Percentiles rank a stretch among this genome's conserved stretches.
Evolutionary conservation across 2,888 invertebrate species (phyloP).

Genomic region (Drosophila mimetica): DNA sequence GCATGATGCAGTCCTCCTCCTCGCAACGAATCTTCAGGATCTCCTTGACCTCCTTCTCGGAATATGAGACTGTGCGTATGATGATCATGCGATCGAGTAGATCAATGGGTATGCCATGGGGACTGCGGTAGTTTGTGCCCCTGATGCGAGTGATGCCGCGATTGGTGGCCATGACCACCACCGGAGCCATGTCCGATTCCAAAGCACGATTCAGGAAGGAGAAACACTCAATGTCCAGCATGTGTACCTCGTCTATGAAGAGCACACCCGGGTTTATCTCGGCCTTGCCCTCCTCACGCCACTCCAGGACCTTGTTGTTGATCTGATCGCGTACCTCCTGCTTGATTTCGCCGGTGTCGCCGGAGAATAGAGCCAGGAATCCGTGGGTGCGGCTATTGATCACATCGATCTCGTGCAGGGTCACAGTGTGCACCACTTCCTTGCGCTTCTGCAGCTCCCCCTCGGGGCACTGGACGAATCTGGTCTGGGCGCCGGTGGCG

Average conservation of each 20-base stretch:
- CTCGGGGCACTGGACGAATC: constrained; percentile 99
- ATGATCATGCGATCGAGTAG: constrained; percentile 97
- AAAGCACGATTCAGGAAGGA: constrained; percentile 98
- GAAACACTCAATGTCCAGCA: constrained; percentile 99
- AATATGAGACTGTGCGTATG: constrained; percentile 95
- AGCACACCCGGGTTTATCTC: constrained; percentile 99
- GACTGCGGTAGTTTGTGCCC: constrained; percentile 96
- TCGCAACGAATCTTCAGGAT: constrained; percentile 97
- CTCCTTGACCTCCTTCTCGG: constrained; percentile 94
- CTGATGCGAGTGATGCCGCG: constrained; percentile 97
- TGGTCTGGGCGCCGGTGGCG: constrained; percentile 94
- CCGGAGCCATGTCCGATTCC: constrained; percentile 98
- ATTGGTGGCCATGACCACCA: constrained; percentile 99
- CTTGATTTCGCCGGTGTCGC: constrained; percentile 99
- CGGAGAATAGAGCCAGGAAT: constrained; percentile 97
- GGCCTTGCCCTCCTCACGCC: constrained; percentile 99
- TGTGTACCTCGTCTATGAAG: constrained; percentile 98
- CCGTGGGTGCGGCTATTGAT: constrained; percentile 99
- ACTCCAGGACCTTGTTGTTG: constrained; percentile 98
- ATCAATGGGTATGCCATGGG: constrained; percentile 99
- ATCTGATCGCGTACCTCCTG: constrained; percentile 99
- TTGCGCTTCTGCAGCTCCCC: constrained; percentile 99
- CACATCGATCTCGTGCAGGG: constrained; percentile 99
- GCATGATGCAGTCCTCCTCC: constrained; percentile 98
- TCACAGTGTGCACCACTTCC: constrained; percentile 98